Evolutionary conservation across 2,113 vertebrate species (phyloP).

Genomic region (Hyaena hyaena): DNA sequence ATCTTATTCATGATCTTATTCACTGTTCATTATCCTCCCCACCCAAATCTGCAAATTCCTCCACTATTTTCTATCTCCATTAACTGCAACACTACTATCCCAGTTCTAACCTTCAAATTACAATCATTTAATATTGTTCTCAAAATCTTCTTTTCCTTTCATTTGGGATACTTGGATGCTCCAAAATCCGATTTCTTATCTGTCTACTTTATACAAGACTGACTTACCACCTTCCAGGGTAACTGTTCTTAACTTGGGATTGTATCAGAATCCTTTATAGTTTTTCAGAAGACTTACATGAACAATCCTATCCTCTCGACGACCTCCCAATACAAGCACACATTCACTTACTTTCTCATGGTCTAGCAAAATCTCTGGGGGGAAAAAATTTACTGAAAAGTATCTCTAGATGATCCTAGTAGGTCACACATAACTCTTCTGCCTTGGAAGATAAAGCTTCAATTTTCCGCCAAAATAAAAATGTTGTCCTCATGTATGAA

Average conservation of each 20-base stretch:
- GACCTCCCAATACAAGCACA: neutral
- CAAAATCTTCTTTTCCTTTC: conserved; percentile 30
- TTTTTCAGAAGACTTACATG: neutral
- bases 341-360: neutral
- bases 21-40: neutral
- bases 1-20: neutral
- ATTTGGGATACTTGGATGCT: neutral
- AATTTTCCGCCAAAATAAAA: conserved; percentile 16
- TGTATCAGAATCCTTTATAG: neutral
- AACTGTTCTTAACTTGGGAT: neutral
- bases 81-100: neutral
- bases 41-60: neutral
- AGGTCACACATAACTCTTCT: neutral
- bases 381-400: neutral
- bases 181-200: neutral
- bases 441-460: conserved; percentile 23
- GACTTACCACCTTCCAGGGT: neutral
- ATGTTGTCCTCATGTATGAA: neutral
- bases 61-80: neutral
- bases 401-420: neutral
- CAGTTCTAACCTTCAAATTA: neutral
- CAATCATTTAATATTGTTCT: neutral
- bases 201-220: neutral
- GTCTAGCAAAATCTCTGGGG: neutral
- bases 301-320: neutral